A percentile compares a stretch with the other conserved stretches of the same genome.
Evolutionary conservation across 2,113 vertebrate species (phyloP).

Genomic region (Crypturellus undulatus): DNA sequence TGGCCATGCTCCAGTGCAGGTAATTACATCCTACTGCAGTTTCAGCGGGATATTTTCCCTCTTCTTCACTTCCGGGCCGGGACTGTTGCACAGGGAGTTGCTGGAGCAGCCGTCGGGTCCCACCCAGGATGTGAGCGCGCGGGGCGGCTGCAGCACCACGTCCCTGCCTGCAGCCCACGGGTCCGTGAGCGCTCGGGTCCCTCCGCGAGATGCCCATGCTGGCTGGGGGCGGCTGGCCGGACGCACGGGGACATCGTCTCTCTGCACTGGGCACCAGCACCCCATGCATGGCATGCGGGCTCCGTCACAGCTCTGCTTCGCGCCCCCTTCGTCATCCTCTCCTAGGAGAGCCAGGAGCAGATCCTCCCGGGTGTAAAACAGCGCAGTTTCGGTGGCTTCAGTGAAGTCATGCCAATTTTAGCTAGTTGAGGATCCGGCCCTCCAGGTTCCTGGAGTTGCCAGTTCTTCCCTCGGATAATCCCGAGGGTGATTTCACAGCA

Average conservation of each 20-base stretch:
- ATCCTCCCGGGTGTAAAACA: conserved; percentile 37
- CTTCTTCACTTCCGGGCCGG: conserved; percentile 65
- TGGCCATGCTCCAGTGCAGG: conserved; percentile 48
- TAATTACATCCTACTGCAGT: conserved; percentile 70
- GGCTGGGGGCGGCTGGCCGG: too few species aligned
- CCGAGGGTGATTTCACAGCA: conserved; percentile 61
- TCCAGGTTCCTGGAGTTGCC: conserved; percentile 60
- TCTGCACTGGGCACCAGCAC: not conserved
- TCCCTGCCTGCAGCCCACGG: too few species aligned
- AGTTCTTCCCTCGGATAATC: conserved; percentile 68
- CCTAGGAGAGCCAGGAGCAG: not conserved
- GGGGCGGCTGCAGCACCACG: not conserved
- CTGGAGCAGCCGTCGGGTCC: not conserved
- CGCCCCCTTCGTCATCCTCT: not conserved
- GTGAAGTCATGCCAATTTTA: conserved; percentile 67
- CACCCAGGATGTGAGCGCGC: conserved; percentile 40
- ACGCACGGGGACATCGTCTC: too few species aligned
- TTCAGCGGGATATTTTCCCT: conserved; percentile 63
- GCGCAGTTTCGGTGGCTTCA: conserved; percentile 32
- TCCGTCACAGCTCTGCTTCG: accelerated
- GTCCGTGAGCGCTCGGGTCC: too few species aligned
- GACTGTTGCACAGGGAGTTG: conserved; percentile 11
- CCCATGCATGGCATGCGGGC: not conserved
- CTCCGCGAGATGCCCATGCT: too few species aligned
- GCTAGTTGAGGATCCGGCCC: conserved; percentile 57